Evolutionary conservation across 2,888 invertebrate genomes (phyloP), one percentile per base, ranked within the genome.

Genomic region (Chorisops tibialis): DNA sequence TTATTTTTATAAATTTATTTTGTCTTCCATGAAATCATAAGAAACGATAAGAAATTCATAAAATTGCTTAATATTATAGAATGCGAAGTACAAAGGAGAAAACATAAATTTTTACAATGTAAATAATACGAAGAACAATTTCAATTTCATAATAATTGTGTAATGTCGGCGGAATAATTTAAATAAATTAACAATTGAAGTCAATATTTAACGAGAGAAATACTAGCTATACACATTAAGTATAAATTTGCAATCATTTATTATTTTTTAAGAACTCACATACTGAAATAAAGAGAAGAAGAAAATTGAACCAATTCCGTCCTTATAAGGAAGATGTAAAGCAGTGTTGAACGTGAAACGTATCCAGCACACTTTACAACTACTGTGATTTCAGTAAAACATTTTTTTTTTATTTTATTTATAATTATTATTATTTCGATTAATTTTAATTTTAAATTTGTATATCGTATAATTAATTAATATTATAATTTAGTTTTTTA

Each of bases 361-460:
- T 43, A 12, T 19, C n/a, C 24, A 14, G 24, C 11, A 37, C 21
- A 24, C 43, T 56, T 45, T 39, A 12, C 49, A 50, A 35, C 16
- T 43, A 45, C 56, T 56, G 56, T 56, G 56, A 56, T 56, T 56
- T 56, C 56, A 56, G 45, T 24, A 30, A 45, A 56, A 45, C 43
- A 16, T 14, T 9, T 18, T 39, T 30, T 41, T 54, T 14, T 54
- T 21, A 52, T 22, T 18, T 16, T 3, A 9, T 14, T 22, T 21
- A 48, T 48, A 21, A 22, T 48, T 18, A 12, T 48, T 48, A 30
- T 51, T 52, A 19, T 54, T 52, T 54, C 41, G 16, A 35, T 54
- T 11, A 54, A 22, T n/a, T 41, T 6, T n/a, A 47, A 12, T 48
- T 48, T 12, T 22, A 38, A 35, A 54, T 54, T 38, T 37, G 22